Conservation (phyloP, 2,797 vertebrate genomes). For the Anableps anableps region DNA sequence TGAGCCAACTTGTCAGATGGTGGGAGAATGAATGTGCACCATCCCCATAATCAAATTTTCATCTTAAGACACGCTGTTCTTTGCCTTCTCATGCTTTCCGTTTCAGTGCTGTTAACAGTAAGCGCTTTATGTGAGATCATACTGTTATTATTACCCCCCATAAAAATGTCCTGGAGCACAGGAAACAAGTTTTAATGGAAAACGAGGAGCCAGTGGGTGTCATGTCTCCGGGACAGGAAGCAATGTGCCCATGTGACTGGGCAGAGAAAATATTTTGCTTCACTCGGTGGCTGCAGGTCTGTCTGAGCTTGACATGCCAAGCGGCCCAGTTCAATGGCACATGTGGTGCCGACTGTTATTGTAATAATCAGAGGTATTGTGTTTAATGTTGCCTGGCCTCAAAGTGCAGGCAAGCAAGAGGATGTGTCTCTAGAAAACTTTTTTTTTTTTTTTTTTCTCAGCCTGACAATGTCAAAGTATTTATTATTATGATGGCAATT, state of each 20-base stretch:
- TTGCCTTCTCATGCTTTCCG: conserved; percentile 5
- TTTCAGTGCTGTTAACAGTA: conserved; percentile 18
- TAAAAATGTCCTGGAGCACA: conserved; percentile 61
- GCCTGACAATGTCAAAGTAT: conserved; percentile 11
- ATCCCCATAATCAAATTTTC: conserved; percentile 13
- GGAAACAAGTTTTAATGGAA: conserved; percentile 75
- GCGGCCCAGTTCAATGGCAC: conserved; percentile 51
- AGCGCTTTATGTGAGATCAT: conserved; percentile 25
- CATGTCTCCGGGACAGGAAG: conserved; percentile 76
- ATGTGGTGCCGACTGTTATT: conserved; percentile 71
- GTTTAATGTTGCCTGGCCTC: conserved; percentile 62
- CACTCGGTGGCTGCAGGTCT: conserved; percentile 68
- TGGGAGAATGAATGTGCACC: not conserved
- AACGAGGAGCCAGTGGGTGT: conserved; percentile 68
- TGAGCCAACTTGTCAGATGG: not conserved
- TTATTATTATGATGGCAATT: conserved; percentile 26
- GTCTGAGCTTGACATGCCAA: conserved; percentile 42
- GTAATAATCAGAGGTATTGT: conserved; percentile 72
- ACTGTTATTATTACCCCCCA: conserved; percentile 32
- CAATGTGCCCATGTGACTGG: conserved; percentile 72
- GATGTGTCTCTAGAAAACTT: conserved; percentile 12
- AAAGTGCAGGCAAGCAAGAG: conserved; percentile 39
- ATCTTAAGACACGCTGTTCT: conserved; percentile 5
- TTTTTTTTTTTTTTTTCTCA: not conserved
- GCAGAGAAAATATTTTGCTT: conserved; percentile 82